Evolutionary conservation across 2,888 invertebrate genomes (phyloP).

Genomic region (Spicauda simplicius): DNA sequence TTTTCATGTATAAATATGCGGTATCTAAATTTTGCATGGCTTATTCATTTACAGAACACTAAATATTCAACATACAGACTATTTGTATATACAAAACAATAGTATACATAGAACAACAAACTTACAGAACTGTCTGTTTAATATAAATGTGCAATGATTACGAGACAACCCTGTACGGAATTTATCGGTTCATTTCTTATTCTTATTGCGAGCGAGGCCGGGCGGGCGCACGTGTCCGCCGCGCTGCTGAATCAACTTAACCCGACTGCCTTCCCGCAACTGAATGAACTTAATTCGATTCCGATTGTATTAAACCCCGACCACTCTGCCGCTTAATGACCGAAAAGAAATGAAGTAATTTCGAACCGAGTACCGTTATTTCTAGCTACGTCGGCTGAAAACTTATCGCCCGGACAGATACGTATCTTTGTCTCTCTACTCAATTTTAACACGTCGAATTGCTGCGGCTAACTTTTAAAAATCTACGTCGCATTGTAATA

Average conservation of each 20-base stretch:
- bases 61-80: background rate
- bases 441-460: conserved; percentile 3
- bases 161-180: conserved; percentile 50
- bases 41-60: background rate
- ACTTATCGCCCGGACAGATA: conserved; percentile 8
- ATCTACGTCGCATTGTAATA: conserved; percentile 13
- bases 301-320: conserved; percentile 79
- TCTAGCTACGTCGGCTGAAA: conserved; percentile 31
- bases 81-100: no score
- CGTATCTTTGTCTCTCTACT: conserved; percentile 17
- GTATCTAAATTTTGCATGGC: no score
- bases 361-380: conserved; percentile 26
- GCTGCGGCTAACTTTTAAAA: background rate
- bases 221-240: conserved; percentile 61
- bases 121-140: conserved; percentile 1
- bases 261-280: conserved; percentile 67
- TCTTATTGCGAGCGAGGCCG: conserved; percentile 62
- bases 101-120: background rate
- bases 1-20: background rate
- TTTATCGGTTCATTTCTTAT: conserved; percentile 64
- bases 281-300: conserved; percentile 82
- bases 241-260: conserved; percentile 77
- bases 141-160: conserved; percentile 45
- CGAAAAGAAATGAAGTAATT: conserved; percentile 57
- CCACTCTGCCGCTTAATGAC: conserved; percentile 74